A percentile compares a stretch with the other conserved stretches of the same genome.
Evolutionary conservation across 2,113 vertebrate species (phyloP).

Genomic region (Coturnix japonica): DNA sequence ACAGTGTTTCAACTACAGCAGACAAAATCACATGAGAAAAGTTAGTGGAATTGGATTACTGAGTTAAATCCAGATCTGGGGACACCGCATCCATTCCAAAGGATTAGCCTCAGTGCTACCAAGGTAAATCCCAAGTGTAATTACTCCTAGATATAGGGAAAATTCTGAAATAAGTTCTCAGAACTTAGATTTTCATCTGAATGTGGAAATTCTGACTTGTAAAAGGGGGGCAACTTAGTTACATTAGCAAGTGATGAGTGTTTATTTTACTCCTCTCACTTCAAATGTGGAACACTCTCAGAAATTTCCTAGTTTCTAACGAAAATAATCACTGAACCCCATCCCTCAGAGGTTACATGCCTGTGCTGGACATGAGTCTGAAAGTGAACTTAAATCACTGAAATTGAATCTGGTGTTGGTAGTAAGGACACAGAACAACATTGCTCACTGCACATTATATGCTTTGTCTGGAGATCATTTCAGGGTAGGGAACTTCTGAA

Average conservation of each 20-base stretch:
- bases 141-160: neutral
- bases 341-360: neutral
- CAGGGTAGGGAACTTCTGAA: neutral
- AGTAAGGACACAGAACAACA: neutral
- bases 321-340: neutral
- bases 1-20: slow-evolving; percentile 20
- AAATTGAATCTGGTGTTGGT: neutral
- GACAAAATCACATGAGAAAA: slow-evolving; percentile 26
- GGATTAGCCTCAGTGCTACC: neutral
- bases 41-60: slow-evolving; percentile 1
- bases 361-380: neutral
- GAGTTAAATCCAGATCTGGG: slow-evolving; percentile 23
- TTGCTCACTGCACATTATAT: neutral
- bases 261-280: neutral
- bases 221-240: neutral
- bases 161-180: neutral
- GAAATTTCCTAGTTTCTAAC: neutral
- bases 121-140: neutral
- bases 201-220: neutral
- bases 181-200: neutral
- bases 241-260: neutral
- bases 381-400: neutral
- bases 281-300: neutral
- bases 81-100: neutral
- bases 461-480: neutral